Conservation (phyloP, 2,888 invertebrate species). For the Amorpha juglandis region DNA sequence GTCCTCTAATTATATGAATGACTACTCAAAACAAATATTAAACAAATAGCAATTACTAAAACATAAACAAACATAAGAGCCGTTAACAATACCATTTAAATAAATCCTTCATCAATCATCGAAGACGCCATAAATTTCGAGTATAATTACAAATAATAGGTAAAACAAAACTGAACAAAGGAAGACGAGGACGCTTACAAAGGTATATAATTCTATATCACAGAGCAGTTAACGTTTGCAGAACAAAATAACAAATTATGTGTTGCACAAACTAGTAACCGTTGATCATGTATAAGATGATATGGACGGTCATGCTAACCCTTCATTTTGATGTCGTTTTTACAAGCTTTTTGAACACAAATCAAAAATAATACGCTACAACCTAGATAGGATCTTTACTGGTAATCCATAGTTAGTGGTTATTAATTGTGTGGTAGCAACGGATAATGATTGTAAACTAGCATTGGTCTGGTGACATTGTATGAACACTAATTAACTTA, state of each 20-base stretch:
- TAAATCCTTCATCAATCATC: conserved; percentile 4
- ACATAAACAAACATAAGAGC: background rate
- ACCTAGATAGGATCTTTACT: background rate
- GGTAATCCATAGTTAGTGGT: background rate
- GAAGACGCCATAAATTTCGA: conserved; percentile 13
- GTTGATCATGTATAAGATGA: conserved; percentile 17
- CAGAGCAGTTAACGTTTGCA: conserved; percentile 34
- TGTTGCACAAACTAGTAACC: conserved; percentile 24
- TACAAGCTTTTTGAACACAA: background rate
- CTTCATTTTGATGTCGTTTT: background rate
- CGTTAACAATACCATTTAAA: background rate
- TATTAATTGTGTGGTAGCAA: background rate
- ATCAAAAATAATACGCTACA: background rate
- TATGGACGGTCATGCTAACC: background rate
- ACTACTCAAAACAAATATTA: too few species aligned
- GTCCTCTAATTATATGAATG: too few species aligned
- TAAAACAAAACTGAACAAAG: conserved; percentile 35
- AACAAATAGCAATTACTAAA: background rate
- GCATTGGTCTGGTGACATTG: background rate
- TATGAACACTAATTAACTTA: background rate
- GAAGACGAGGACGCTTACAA: conserved; percentile 35
- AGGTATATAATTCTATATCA: conserved; percentile 34
- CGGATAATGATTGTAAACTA: background rate
- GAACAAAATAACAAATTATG: conserved; percentile 29
- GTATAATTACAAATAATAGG: conserved; percentile 29